Evolutionary conservation across 2,888 invertebrate species (phyloP), one percentile per base, ranked within the genome.

Genomic region (Chrysodeixis includens): DNA sequence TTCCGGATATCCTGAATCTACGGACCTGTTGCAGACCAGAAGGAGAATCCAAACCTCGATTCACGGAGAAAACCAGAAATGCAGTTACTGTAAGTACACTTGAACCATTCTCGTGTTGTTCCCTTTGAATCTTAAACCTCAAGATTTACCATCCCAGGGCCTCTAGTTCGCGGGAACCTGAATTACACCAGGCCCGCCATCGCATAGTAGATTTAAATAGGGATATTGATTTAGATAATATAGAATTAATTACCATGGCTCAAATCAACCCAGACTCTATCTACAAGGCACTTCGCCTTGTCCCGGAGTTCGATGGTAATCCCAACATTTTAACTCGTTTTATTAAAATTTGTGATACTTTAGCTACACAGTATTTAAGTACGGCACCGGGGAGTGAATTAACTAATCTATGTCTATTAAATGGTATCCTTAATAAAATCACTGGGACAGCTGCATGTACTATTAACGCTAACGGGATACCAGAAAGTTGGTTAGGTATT

Each of bases 281-380:
- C 20, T 56, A 18, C 18, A 56, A 56, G 40, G 22, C 55, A 18
- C 40, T 56, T n/a, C 55, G 55, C 20, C 14, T 56, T 12, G n/a
- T 56, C 22, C 55, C 55, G 14, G 55, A 56, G 18, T 56, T 56
- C 32, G 40, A 56, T 7, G 55, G 55, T 2, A 56, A 56, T 7
- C 10, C 55, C 0, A 16, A 56, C 14, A 20, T 56, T 14, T 22
- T 56, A 40, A 56, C 55, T n/a, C 12, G 55, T 5, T 56, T 56
- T 40, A 56, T 56, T 56, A 56, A 12, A 22, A 56, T 35, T 4
- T 56, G 55, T 22, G 55, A 56, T 14, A 5, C 18, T 12, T 14
- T 56, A 40, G 55, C 20, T 9, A 22, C 14, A 10, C 10, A 32
- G 9, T 56, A 56, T 22, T 4, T 40, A 22, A 8, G 22, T 16